Percentiles rank a stretch among this genome's conserved stretches.
These are phyloP conservation scores for Cyphotilapia sp. DNA, from an alignment of 2,113 vertebrate genomes.

Conservation along the genomic window DNA sequence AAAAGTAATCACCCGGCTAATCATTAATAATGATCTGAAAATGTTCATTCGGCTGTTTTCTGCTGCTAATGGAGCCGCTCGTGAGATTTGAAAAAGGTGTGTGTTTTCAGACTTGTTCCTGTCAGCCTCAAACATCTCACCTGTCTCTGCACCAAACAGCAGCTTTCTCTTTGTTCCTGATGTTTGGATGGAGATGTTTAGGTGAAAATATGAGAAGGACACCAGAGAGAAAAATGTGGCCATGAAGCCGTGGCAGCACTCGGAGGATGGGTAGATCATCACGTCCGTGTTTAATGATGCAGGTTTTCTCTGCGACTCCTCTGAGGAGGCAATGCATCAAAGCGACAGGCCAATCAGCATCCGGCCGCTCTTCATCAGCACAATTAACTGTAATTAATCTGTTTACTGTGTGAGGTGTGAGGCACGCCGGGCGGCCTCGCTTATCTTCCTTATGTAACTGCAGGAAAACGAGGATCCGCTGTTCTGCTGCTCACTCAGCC, in stretches of 20 bases:
- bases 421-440: neutral
- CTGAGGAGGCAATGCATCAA: constrained; percentile 14
- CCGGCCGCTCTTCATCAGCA: neutral
- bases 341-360: constrained; percentile 15
- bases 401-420: neutral
- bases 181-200: neutral
- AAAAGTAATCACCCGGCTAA: neutral
- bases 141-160: neutral
- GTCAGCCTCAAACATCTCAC: neutral
- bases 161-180: neutral
- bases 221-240: neutral
- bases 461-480: neutral
- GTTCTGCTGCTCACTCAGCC: neutral
- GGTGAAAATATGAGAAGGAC: neutral
- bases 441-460: neutral
- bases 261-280: neutral
- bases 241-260: neutral
- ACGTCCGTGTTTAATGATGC: neutral
- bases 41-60: neutral
- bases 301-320: neutral
- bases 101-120: neutral
- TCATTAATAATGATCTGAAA: neutral
- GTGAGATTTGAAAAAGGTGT: neutral
- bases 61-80: neutral
- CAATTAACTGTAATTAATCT: neutral